Evolutionary conservation across 1,140 invertebrate species (phyloP).

Genomic region (Danaus melanippus): DNA sequence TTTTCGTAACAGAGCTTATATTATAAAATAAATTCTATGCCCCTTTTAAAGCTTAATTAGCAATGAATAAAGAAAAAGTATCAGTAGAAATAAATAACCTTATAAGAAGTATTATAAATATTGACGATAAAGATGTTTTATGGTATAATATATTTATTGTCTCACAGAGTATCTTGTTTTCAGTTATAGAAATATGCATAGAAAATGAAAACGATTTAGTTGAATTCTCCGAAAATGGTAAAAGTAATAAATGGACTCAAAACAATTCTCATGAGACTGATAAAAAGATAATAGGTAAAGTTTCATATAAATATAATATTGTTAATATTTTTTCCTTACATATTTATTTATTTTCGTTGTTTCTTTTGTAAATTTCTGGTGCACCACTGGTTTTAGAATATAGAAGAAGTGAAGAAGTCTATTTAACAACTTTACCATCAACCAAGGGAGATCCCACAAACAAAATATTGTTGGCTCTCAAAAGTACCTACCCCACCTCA

Average conservation of each 20-base stretch:
- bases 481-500: conserved; percentile 56
- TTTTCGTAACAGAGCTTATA: too few species aligned
- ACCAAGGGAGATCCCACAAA: conserved; percentile 52
- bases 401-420: conserved; percentile 45
- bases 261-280: conserved; percentile 46
- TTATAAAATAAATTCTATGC: too few species aligned
- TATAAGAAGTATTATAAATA: too few species aligned
- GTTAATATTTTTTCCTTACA: too few species aligned
- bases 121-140: too few species aligned
- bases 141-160: too few species aligned
- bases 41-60: too few species aligned
- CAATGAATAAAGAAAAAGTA: too few species aligned
- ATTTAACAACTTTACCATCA: conserved; percentile 44
- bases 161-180: conserved; percentile 19
- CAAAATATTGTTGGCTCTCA: conserved; percentile 53
- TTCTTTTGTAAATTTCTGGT: too few species aligned
- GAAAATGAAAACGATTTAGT: conserved; percentile 74
- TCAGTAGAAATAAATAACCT: too few species aligned
- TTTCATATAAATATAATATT: conserved; percentile 8
- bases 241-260: conserved; percentile 74
- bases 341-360: too few species aligned
- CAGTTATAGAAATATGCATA: conserved; percentile 90
- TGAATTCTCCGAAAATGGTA: conserved; percentile 80
- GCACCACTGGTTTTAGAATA: conserved; percentile 34
- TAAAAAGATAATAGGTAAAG: conserved; percentile 41